A percentile compares a stretch with the other conserved stretches of the same genome.
phyloP scores from a whole-genome alignment of 2,888 invertebrate genomes.

The Parapristionchus giblindavisi region DNA sequence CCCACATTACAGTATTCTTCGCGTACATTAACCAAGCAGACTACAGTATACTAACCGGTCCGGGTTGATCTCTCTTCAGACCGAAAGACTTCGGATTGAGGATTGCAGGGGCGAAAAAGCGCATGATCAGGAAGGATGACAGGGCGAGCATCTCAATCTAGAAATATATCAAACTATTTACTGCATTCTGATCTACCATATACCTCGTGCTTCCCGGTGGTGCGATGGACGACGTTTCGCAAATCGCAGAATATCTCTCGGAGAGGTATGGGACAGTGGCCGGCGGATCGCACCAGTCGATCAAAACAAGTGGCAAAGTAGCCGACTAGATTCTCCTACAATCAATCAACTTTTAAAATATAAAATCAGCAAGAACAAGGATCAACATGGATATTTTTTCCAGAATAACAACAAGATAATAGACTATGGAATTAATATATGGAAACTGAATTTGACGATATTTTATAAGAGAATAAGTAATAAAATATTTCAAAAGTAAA shows the following conservation, averaged over 20 bases:
- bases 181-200: not conserved
- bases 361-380: conserved; percentile 5
- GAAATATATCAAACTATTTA: conserved; percentile 14
- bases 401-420: conserved; percentile 40
- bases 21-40: no score
- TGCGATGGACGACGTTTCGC: conserved; percentile 58
- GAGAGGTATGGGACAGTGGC: conserved; percentile 62
- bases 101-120: conserved; percentile 69
- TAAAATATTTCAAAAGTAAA: not conserved
- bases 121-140: conserved; percentile 67
- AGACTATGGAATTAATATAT: conserved; percentile 12
- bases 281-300: conserved; percentile 59
- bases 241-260: conserved; percentile 62
- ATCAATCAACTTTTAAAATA: no score
- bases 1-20: no score
- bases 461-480: not conserved
- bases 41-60: no score
- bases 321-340: conserved; percentile 54
- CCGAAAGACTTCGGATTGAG: conserved; percentile 67
- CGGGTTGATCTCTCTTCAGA: conserved; percentile 62
- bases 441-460: not conserved
- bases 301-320: conserved; percentile 64
- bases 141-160: conserved; percentile 62
- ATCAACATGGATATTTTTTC: conserved; percentile 40
- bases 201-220: conserved; percentile 41